Evolutionary conservation across 2,888 invertebrate genomes (phyloP), one percentile per base, ranked within the genome.

Genomic region (Heliconius erato): DNA sequence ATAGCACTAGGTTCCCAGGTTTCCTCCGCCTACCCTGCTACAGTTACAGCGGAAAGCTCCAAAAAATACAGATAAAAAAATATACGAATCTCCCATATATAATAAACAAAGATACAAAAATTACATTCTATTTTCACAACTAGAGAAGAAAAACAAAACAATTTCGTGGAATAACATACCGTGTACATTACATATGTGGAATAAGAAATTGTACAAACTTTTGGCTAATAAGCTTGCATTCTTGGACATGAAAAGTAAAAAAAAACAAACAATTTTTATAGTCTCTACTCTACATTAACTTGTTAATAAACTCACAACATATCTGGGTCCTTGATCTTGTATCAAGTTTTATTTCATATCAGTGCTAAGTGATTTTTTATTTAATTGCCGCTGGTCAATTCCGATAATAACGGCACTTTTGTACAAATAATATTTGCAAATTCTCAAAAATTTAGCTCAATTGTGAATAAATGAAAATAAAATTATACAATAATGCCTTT

Each of bases 311-410:
- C 14, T 26, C 23, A 72, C 72, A 26, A 67, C 35, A 40, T 78
- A 78, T 78, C 78, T 28, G 44, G 65, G 78, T 67, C 78, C 67
- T 67, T 65, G 67, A 78, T 78, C 67, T 67, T 67, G 35, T 44
- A 78, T 78, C 67, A 32, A 78, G 72, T 67, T 78, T 67, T 49
- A 78, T 78, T 78, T 78, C 26, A 78, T 78, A 78, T 78, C 28
- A 44, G 67, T 67, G 28, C 65, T 26, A 65, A 77, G 63, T 77
- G 28, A 19, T n/a, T 77, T 77, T 67, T 65, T 44, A 72, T 78
- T 78, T 67, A 67, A 78, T 77, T 78, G 63, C 35, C 14, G 59
- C 35, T n/a, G 32, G 35, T 26, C 76, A 19, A 63, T 63, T 35
- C 16, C n/a, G n/a, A 76, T 63, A 19, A 59, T 76, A 63, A 76